Conservation (phyloP, 2,888 invertebrate genomes). For the Mythimna lalbum region DNA sequence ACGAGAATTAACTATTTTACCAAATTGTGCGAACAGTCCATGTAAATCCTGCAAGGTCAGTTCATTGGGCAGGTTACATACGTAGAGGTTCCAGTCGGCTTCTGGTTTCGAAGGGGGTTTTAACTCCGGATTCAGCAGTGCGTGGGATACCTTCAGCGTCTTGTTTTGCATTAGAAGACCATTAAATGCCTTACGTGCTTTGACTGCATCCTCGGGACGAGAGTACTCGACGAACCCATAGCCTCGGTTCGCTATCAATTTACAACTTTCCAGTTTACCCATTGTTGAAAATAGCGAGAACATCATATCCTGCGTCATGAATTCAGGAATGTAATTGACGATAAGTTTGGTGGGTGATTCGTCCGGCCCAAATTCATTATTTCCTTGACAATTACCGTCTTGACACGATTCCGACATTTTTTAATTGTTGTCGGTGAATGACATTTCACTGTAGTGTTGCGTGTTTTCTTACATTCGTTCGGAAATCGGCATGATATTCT, state of each 20-base stretch:
- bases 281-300: constrained; percentile 90
- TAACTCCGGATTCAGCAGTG: constrained; percentile 87
- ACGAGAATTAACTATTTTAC: constrained; percentile 90
- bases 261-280: constrained; percentile 91
- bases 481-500: constrained; percentile 65
- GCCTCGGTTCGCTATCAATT: constrained; percentile 90
- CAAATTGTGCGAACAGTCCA: constrained; percentile 90
- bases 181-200: constrained; percentile 89
- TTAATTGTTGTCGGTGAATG: constrained; percentile 91
- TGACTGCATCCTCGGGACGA: constrained; percentile 88
- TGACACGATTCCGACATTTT: constrained; percentile 92
- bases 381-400: constrained; percentile 91
- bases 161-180: constrained; percentile 90
- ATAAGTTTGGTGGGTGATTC: constrained; percentile 91
- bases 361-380: constrained; percentile 89
- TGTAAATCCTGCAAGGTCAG: constrained; percentile 90
- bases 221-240: constrained; percentile 90
- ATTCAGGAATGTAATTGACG: constrained; percentile 91
- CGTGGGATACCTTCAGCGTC: constrained; percentile 89
- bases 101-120: constrained; percentile 90
- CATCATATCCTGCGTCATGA: constrained; percentile 91
- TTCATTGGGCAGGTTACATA: constrained; percentile 90
- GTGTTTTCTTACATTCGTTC: constrained; percentile 76
- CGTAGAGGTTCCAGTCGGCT: constrained; percentile 90
- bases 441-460: constrained; percentile 86